These are phyloP conservation scores for Gymnobelideus leadbeateri DNA, from an alignment of 2,113 vertebrate genomes.

Conservation along the genomic window DNA sequence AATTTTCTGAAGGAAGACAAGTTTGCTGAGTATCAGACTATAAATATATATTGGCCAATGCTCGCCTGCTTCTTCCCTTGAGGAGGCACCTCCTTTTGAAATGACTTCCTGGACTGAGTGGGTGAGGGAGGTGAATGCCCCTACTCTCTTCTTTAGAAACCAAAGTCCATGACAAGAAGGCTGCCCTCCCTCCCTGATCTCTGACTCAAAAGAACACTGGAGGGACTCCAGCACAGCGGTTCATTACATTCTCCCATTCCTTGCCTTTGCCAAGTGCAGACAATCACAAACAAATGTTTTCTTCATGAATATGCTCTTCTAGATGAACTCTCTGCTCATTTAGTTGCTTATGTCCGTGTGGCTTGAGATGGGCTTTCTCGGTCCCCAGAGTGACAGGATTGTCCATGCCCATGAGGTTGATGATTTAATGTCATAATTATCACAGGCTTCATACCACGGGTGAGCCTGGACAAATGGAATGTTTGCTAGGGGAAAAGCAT, in stretches of 20 bases:
- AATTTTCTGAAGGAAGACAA: conserved; percentile 69
- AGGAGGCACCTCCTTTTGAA: conserved; percentile 68
- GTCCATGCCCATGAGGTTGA: conserved; percentile 76
- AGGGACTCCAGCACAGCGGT: conserved; percentile 51
- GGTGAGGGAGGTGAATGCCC: conserved; percentile 28
- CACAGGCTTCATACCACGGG: conserved; percentile 51
- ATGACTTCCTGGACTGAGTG: conserved; percentile 63
- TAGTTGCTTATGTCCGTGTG: conserved; percentile 63
- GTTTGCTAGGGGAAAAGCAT: conserved; percentile 70
- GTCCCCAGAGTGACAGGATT: conserved; percentile 69
- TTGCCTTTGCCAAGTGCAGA: conserved; percentile 71
- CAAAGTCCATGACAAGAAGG: background rate
- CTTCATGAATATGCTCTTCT: conserved; percentile 72
- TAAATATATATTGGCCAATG: conserved; percentile 71
- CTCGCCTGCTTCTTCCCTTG: conserved; percentile 53
- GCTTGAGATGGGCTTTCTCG: conserved; percentile 71
- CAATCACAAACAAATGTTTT: conserved; percentile 80
- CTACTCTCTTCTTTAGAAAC: conserved; percentile 1
- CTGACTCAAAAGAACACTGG: conserved; percentile 48
- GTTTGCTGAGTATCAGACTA: conserved; percentile 67
- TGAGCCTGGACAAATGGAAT: conserved; percentile 74
- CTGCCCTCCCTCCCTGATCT: background rate
- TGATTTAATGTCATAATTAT: conserved; percentile 79
- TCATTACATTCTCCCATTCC: conserved; percentile 70
- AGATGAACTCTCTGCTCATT: conserved; percentile 70